phyloP scores from a whole-genome alignment of 2,888 invertebrate species.

The Octonoba sinensis region DNA sequence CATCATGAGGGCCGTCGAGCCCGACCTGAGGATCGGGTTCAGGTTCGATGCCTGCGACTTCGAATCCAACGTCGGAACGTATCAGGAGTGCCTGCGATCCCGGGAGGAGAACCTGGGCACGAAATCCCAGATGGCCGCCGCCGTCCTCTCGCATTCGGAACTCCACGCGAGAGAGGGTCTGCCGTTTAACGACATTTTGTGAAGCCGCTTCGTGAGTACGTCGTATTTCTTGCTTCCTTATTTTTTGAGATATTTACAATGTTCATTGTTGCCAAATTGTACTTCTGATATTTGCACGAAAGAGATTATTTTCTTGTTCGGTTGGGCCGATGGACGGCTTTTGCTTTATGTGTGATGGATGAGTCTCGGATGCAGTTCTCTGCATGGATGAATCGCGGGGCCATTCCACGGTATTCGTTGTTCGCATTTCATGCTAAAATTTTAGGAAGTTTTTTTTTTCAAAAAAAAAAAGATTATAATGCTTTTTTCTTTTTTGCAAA shows the following conservation, averaged over 20 bases:
- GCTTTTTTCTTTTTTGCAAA: too few species aligned
- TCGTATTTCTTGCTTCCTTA: conserved; percentile 34
- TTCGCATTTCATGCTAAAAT: too few species aligned
- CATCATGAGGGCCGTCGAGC: conserved; percentile 84
- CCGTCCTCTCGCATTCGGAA: conserved; percentile 49
- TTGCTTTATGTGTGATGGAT: neutral
- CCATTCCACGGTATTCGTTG: too few species aligned
- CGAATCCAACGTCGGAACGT: conserved; percentile 42
- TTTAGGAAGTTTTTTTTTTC: too few species aligned
- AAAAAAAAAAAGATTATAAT: too few species aligned
- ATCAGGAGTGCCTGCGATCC: conserved; percentile 47
- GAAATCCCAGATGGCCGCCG: conserved; percentile 60
- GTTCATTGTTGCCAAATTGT: conserved; percentile 43
- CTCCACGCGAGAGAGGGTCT: conserved; percentile 39
- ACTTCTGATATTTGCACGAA: conserved; percentile 7
- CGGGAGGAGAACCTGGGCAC: conserved; percentile 55
- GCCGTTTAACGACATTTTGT: conserved; percentile 50
- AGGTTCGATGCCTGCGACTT: conserved; percentile 41
- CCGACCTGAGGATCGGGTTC: conserved; percentile 76
- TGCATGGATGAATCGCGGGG: too few species aligned
- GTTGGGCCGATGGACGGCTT: neutral
- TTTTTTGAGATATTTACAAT: conserved; percentile 60
- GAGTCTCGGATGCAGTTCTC: too few species aligned
- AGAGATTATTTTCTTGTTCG: neutral
- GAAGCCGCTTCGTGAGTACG: conserved; percentile 13